Conservation (phyloP, 92 coral and sea anemone genomes). For the Porites evermanni region DNA sequence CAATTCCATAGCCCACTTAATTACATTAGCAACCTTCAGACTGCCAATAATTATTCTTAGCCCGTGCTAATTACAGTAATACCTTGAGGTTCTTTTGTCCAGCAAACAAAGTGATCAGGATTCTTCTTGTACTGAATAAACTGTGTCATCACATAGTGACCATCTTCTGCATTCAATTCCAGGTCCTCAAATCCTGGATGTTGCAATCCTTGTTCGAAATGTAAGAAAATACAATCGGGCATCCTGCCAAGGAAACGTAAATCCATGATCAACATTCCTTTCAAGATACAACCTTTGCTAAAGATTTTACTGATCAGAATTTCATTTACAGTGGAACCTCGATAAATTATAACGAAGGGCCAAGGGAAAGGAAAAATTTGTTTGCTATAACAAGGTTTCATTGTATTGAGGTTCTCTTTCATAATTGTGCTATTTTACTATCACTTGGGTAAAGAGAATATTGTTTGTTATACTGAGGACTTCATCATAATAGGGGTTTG, state of each 20-base stretch:
- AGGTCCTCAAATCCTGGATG: constrained; percentile 55
- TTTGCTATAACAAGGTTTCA: too few relatives aligned
- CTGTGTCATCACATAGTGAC: constrained; percentile 71
- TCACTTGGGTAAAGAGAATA: too few relatives aligned
- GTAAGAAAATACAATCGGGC: constrained; percentile 77
- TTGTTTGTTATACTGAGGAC: too few relatives aligned
- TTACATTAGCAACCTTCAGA: background rate
- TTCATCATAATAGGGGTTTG: too few relatives aligned
- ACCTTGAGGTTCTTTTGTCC: constrained; percentile 86
- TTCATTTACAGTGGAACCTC: background rate
- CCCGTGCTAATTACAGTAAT: background rate
- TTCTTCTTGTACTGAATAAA: constrained; percentile 77
- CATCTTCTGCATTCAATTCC: constrained; percentile 46
- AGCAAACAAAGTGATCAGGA: constrained; percentile 92
- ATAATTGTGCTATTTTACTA: too few relatives aligned
- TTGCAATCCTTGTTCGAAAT: constrained; percentile 87
- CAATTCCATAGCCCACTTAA: background rate
- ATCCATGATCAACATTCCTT: background rate
- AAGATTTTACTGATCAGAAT: too few relatives aligned
- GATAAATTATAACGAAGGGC: too few relatives aligned
- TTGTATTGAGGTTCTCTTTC: too few relatives aligned
- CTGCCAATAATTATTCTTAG: background rate
- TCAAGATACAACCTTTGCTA: background rate
- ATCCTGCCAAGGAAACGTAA: constrained; percentile 48
- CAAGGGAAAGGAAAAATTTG: too few relatives aligned